Conservation (phyloP, 2,888 invertebrate species). For the Smittia aterrima region DNA sequence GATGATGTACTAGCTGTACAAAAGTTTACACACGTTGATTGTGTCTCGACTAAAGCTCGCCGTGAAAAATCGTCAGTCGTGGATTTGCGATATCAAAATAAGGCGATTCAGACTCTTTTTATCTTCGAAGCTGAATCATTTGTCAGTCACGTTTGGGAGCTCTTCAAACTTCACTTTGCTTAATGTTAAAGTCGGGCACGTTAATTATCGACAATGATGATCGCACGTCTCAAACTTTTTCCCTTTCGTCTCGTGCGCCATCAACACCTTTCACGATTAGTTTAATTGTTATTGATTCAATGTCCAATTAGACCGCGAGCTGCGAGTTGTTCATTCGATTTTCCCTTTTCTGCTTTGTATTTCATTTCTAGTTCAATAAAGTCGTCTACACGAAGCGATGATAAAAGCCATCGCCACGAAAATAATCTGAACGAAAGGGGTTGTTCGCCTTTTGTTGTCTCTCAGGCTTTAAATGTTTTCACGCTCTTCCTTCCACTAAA, state of each 20-base stretch:
- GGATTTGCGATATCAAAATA: neutral
- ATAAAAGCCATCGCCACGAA: neutral
- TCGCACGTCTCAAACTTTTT: slow-evolving; percentile 9
- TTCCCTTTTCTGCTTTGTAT: neutral
- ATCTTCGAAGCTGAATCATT: neutral
- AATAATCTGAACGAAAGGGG: neutral
- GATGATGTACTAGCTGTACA: neutral
- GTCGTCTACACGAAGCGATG: neutral
- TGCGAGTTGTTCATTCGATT: neutral
- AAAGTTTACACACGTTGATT: neutral
- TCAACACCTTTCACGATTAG: slow-evolving; percentile 12
- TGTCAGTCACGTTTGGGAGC: neutral
- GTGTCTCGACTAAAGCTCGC: slow-evolving; percentile 26
- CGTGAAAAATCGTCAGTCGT: neutral
- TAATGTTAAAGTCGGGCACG: neutral
- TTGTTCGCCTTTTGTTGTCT: neutral
- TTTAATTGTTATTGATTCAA: slow-evolving; percentile 15
- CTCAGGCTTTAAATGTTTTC: neutral
- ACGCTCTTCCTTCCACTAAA: neutral
- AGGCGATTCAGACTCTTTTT: neutral
- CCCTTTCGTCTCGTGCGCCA: neutral
- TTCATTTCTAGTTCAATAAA: neutral
- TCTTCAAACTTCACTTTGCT: neutral
- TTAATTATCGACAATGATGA: neutral
- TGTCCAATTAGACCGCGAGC: neutral